phyloP scores from a whole-genome alignment of 2,797 vertebrate species.

The Pteronotus mesoamericanus region DNA sequence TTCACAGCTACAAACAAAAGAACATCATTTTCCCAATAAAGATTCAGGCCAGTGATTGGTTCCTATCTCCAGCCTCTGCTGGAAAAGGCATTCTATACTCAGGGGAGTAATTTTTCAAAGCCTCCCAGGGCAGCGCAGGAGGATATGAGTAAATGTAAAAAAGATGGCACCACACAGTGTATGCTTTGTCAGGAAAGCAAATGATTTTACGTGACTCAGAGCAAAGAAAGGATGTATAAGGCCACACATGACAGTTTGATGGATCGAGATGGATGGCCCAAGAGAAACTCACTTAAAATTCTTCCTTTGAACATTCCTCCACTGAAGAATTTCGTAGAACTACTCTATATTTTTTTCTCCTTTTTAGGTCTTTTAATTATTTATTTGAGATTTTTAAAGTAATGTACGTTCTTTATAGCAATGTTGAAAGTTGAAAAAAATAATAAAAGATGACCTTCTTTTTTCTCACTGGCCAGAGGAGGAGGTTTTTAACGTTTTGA shows the following conservation, averaged over 20 bases:
- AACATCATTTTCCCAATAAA: constrained; percentile 14
- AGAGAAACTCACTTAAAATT: constrained; percentile 65
- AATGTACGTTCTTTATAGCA: not conserved
- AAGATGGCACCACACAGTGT: constrained; percentile 41
- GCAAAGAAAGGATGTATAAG: constrained; percentile 53
- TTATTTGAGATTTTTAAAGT: constrained; percentile 43
- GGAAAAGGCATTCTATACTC: constrained; percentile 42
- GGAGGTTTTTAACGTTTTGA: constrained; percentile 18
- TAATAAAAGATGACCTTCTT: not conserved
- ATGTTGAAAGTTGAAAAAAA: not conserved
- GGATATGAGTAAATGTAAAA: constrained; percentile 30
- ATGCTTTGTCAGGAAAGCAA: constrained; percentile 55
- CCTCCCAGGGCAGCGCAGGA: not conserved
- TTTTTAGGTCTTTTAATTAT: constrained; percentile 34
- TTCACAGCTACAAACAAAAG: not conserved
- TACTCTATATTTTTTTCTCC: not conserved
- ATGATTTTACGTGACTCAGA: constrained; percentile 48
- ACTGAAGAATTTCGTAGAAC: constrained; percentile 3
- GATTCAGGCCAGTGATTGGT: not conserved
- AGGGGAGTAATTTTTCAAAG: constrained; percentile 39
- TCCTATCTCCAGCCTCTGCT: not conserved
- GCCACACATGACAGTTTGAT: constrained; percentile 62
- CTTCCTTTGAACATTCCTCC: constrained; percentile 57
- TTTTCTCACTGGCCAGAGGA: not conserved
- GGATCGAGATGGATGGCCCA: constrained; percentile 57